Evolutionary conservation across 2,888 invertebrate genomes (phyloP), one percentile per base, ranked within the genome.

Genomic region (Drosophila nigricruria): DNA sequence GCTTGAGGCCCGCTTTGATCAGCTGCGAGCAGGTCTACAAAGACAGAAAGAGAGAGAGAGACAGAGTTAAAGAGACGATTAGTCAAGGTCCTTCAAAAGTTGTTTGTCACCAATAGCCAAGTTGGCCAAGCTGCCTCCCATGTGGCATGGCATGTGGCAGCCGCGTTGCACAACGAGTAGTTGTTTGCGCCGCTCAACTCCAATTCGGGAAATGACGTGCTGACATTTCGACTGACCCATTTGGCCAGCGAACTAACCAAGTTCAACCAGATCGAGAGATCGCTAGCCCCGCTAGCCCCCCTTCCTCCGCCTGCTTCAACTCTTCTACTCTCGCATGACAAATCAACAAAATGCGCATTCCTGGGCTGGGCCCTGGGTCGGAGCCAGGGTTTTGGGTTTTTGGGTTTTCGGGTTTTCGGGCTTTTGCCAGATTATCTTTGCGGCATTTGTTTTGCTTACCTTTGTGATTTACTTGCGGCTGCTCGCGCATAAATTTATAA

Each of bases 1-100:
- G 94, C 94, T 97, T 98, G 92, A 98, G 94, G 78, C 97, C 96
- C 93, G 95, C 97, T 94, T 98, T 98, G 93, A 98, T 97, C 83
- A 98, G 94, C 93, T 97, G 97, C 90, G 97, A 97, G 93, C 97
- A 96, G 82, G 97, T 97, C 94, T 97, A 95, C 80, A 90, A 88
- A 49, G 30, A 38, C 38, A 57, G 8, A 34, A 1, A 62, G 6
- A 53, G 20, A 65, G 25, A 65, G 27, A 66, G 43, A 40, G 18
- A 59, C n/a, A 61, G 8, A 58, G 25, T 66, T 3, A 34, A 6
- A 43, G 58, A 47, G 45, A 36, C 34, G 52, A 53, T 64, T 40
- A 53, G 52, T 73, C 59, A 72, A 56, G 72, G 70, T 77, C 70
- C 59, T 68, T 66, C 59, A 76, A 88, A 87, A 90, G 90, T 79